Conservation (phyloP, 1,140 invertebrate genomes). For the Drosophila auraria region DNA sequence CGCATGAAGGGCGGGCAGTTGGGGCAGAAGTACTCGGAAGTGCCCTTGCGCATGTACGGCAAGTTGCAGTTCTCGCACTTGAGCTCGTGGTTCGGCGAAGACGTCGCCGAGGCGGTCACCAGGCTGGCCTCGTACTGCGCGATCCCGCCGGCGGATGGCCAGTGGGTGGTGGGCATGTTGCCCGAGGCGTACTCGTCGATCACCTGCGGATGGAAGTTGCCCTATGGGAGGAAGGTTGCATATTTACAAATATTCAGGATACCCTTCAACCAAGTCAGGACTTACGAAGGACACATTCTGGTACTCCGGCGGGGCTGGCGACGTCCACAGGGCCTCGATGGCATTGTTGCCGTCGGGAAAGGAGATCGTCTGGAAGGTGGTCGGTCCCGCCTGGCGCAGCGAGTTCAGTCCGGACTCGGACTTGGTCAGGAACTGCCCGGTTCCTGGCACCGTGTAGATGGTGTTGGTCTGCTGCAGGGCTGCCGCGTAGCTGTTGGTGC, state of each 20-base stretch:
- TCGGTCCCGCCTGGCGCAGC: slow-evolving; percentile 50
- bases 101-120: slow-evolving; percentile 34
- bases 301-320: slow-evolving; percentile 51
- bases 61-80: slow-evolving; percentile 71
- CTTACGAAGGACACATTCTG: slow-evolving; percentile 71
- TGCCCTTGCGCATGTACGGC: slow-evolving; percentile 57
- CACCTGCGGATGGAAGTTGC: slow-evolving; percentile 76
- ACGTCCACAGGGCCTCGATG: slow-evolving; percentile 63
- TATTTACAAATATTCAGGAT: too few species aligned
- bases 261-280: slow-evolving; percentile 5
- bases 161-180: slow-evolving; percentile 66
- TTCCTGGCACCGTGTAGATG: slow-evolving; percentile 70
- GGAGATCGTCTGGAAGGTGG: slow-evolving; percentile 63
- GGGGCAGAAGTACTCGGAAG: slow-evolving; percentile 53
- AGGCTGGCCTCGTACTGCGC: slow-evolving; percentile 62
- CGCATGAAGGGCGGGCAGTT: slow-evolving; percentile 44
- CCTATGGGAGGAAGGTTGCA: slow-evolving; percentile 39
- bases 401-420: slow-evolving; percentile 68
- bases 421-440: slow-evolving; percentile 66
- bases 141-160: slow-evolving; percentile 53
- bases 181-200: slow-evolving; percentile 67
- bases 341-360: slow-evolving; percentile 47
- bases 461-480: slow-evolving; percentile 64
- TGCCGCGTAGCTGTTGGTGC: slow-evolving; percentile 61
- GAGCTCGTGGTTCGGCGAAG: slow-evolving; percentile 53